Percentiles rank a stretch among this genome's conserved stretches.
Conservation (phyloP, 1,140 invertebrate genomes). For the Galleria mellonella region DNA sequence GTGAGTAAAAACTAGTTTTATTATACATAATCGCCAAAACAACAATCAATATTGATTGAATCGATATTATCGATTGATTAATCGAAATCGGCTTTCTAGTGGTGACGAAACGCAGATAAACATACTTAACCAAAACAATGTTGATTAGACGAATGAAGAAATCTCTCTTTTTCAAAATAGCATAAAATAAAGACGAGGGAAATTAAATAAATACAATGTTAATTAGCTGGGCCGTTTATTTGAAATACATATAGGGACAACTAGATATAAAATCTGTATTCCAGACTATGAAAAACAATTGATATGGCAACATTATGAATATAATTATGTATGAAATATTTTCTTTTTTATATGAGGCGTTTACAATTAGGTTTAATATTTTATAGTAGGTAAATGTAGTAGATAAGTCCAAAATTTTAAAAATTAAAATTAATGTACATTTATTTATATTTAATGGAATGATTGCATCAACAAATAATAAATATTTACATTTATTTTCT, state of each 20-base stretch:
- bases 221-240: slow-evolving; percentile 57
- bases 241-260: slow-evolving; percentile 54
- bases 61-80: too few relatives aligned
- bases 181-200: background rate
- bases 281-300: slow-evolving; percentile 61
- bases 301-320: slow-evolving; percentile 62
- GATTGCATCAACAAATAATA: too few relatives aligned
- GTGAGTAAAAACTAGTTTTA: too few relatives aligned
- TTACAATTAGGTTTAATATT: slow-evolving; percentile 9
- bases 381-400: slow-evolving; percentile 14
- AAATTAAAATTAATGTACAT: slow-evolving; percentile 14
- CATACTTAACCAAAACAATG: too few relatives aligned
- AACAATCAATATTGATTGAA: too few relatives aligned
- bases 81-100: too few relatives aligned
- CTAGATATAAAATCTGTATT: slow-evolving; percentile 63
- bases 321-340: slow-evolving; percentile 40
- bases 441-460: too few relatives aligned
- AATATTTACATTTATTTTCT: too few relatives aligned
- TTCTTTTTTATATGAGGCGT: slow-evolving; percentile 16
- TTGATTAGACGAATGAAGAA: too few relatives aligned
- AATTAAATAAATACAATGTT: slow-evolving; percentile 21
- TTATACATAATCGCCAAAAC: too few relatives aligned
- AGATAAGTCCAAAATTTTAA: slow-evolving; percentile 26
- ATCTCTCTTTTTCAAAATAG: too few relatives aligned
- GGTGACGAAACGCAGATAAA: too few relatives aligned